Base-by-base conservation (phyloP, 1,140 invertebrate genomes). In the Thaumatotibia leucotreta region DNA sequence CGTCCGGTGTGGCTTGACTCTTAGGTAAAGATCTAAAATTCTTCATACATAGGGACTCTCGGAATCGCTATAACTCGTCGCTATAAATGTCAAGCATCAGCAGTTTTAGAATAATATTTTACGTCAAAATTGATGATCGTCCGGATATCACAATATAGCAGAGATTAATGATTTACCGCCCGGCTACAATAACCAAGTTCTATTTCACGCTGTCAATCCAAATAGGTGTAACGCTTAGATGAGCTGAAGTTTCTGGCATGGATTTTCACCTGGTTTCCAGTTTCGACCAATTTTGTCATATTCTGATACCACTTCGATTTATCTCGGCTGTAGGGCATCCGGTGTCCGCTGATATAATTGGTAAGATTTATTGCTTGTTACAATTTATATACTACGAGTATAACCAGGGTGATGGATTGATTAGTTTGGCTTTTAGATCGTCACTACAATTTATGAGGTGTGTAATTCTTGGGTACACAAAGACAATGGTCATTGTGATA, bases 151-250 rank as follows among this genome's bases (percentile, higher is more conserved):
- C 24, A 58, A 27, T 27, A 58, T 31, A 27, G 52, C 27, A 27
- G 52, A 27, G 52, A 58, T 58, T 58, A 58, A 58, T 58, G 52
- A 31, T 58, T 58, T 58, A 58, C 5, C 23, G 52, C 52, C 52
- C 27, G 52, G 52, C n/a, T 27, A 58, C n/a, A 58, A 58, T 58
- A 58, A n/a, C 52, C 52, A 58, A 58, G 52, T 58, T 27, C 74
- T 75, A 80, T 80, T 80, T 80, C 74, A 80, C 78, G 76, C 74
- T 72, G 78, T 75, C 74, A 69, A 74, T 72, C 73, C 68, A 52
- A 68, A 71, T 58, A 29, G 52, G 11, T 58, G 24, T 58, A 58
- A 58, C 52, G 52, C 23, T 58, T 58, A 58, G 24, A 58, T 27
- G 24, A n/a, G 24, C 52, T 58, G 24, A 58, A 72, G 65, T 76